Percentiles rank a stretch among this genome's conserved stretches.
Evolutionary conservation across 2,113 vertebrate species (phyloP).

Genomic region (Geococcyx californianus): DNA sequence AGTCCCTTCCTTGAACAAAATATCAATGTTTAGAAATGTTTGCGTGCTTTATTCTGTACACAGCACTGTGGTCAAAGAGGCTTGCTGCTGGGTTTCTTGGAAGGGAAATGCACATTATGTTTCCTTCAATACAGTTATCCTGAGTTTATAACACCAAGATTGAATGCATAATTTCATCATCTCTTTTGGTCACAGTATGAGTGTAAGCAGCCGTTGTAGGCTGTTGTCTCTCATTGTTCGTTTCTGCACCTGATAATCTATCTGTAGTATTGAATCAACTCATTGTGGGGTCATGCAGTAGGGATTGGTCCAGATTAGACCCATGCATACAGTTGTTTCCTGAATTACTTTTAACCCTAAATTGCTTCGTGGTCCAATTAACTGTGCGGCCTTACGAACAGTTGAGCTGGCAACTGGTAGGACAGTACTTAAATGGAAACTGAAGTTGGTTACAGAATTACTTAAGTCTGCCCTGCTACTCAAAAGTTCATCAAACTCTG

Average conservation of each 20-base stretch:
- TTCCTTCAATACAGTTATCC: background rate
- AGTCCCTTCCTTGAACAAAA: background rate
- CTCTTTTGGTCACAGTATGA: background rate
- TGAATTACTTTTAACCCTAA: background rate
- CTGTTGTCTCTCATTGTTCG: background rate
- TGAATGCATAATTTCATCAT: background rate
- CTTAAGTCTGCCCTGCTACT: background rate
- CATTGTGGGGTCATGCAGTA: background rate
- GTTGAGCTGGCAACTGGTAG: background rate
- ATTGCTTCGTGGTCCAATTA: background rate
- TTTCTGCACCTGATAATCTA: background rate
- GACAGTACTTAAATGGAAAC: background rate
- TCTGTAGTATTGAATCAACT: background rate
- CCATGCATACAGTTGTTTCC: background rate
- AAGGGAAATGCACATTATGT: background rate
- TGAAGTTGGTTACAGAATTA: background rate
- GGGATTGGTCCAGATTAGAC: background rate
- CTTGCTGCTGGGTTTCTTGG: background rate
- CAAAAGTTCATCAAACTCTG: background rate
- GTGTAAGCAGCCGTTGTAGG: background rate
- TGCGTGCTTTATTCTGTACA: background rate
- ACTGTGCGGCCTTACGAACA: background rate
- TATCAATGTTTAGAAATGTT: background rate
- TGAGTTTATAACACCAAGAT: background rate
- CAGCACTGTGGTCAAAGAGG: background rate